Base-by-base conservation (phyloP, 1,140 invertebrate genomes). In the Leptopilina boulardi region DNA sequence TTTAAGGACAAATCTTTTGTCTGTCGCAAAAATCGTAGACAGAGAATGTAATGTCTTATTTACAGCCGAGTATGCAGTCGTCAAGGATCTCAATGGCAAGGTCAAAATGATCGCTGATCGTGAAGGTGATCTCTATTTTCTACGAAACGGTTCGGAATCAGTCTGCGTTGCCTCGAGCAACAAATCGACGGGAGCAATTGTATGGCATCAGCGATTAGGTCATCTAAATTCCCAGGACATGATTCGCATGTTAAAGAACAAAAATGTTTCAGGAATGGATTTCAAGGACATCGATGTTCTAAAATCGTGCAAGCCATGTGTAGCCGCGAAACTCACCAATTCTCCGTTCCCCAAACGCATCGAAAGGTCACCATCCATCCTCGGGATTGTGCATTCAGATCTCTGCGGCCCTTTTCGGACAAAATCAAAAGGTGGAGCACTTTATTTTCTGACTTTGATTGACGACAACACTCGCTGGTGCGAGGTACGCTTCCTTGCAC, bases 381-480 rank as follows among this genome's bases (percentile, higher is more conserved):
- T 54, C 15, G 47, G 47, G 8, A 54, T 18, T 18, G 47, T 54
- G 18, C 8, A 18, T 19, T 1, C 15, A 2, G 47, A 54, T 18
- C 47, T 54, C 8, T 54, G 47, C n/a, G 47, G 47, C 2, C 47
- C 47, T 19, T 18, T 54, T n/a, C 15, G 47, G 15, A n/a, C 47
- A 19, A 18, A 54, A 54, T 54, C 47, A 18, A 19, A 54, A 54
- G 18, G n/a, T 10, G 8, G 47, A 8, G 41, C 41, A 8, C 41
- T 42, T 4, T 54, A 19, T n/a, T 54, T 54, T 18, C n/a, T 54
- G n/a, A 54, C 47, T 18, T 15, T 54, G 47, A 54, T 19, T 2
- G 51, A 56, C 10, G 51, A 56, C 19, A 19, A 56, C 18, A 56
- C 18, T 56, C 51, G 51, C 18, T 56, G 51, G 51, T 56, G 51